Percentiles rank a stretch among this genome's conserved stretches.
Conservation (phyloP, 1,140 invertebrate species). For the Brachionus sp. region DNA sequence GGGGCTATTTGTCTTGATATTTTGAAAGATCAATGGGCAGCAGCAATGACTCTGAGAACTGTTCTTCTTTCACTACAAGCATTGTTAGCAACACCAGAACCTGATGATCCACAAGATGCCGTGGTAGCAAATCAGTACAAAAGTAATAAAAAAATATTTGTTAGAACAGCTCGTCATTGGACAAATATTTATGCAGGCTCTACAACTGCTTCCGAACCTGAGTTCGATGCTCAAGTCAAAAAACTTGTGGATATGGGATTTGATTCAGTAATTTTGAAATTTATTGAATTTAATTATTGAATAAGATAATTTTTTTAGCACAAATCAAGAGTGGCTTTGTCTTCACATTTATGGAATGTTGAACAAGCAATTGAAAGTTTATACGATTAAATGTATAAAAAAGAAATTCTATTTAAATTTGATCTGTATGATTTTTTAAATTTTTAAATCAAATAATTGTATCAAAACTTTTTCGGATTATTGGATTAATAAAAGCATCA, state of each 20-base stretch:
- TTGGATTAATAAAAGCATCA: neutral
- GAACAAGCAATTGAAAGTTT: slow-evolving; percentile 44
- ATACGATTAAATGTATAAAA: slow-evolving; percentile 15
- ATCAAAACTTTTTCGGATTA: neutral
- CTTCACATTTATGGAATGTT: slow-evolving; percentile 44
- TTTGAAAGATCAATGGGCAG: slow-evolving; percentile 98
- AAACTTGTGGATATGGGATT: slow-evolving; percentile 46
- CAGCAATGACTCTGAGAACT: slow-evolving; percentile 93
- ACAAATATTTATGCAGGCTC: slow-evolving; percentile 80
- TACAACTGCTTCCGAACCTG: neutral
- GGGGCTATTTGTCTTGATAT: slow-evolving; percentile 99
- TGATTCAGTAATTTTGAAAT: slow-evolving; percentile 28
- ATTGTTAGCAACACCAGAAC: slow-evolving; percentile 83
- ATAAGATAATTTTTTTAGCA: neutral
- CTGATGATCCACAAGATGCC: slow-evolving; percentile 78
- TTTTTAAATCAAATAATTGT: slow-evolving; percentile 1
- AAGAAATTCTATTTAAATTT: neutral
- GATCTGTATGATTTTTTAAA: neutral
- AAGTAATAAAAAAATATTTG: slow-evolving; percentile 78
- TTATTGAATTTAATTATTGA: neutral
- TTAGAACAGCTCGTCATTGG: slow-evolving; percentile 87
- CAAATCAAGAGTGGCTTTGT: slow-evolving; percentile 41
- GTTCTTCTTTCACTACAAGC: slow-evolving; percentile 87
- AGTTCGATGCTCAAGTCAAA: slow-evolving; percentile 28
- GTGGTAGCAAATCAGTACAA: slow-evolving; percentile 96